Evolutionary conservation across 1,140 invertebrate genomes (phyloP).

Genomic region (Papilio machaon): DNA sequence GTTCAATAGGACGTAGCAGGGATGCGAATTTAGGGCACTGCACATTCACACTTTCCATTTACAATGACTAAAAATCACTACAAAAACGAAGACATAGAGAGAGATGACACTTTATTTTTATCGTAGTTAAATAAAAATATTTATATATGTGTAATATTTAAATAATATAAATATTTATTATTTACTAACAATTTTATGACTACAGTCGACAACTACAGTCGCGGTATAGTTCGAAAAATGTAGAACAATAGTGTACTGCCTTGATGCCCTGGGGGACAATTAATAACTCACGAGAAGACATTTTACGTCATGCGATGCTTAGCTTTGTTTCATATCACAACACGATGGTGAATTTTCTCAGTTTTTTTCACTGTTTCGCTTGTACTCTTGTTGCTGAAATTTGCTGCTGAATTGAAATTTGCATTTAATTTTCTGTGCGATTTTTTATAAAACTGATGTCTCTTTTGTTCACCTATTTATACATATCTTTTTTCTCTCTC

Average conservation of each 20-base stretch:
- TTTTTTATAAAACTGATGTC: background rate
- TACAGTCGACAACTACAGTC: background rate
- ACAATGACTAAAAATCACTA: too few species aligned
- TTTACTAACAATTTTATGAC: background rate
- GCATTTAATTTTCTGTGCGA: background rate
- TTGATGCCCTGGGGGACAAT: background rate
- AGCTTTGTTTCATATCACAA: slow-evolving; percentile 10
- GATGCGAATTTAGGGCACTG: too few species aligned
- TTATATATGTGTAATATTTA: too few species aligned
- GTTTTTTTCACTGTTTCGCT: background rate
- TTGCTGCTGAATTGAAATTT: background rate
- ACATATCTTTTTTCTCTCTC: too few species aligned
- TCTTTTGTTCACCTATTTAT: background rate
- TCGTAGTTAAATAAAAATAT: background rate
- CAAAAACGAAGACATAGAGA: too few species aligned
- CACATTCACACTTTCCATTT: too few species aligned
- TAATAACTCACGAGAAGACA: slow-evolving; percentile 25
- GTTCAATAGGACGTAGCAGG: too few species aligned
- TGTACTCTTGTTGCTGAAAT: background rate
- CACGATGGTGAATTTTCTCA: background rate
- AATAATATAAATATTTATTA: too few species aligned
- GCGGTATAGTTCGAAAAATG: background rate
- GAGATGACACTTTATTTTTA: background rate
- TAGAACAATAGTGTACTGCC: slow-evolving; percentile 6
- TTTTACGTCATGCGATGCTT: background rate